These are phyloP conservation scores for Thymelicus lineola DNA, from an alignment of 2,888 invertebrate species.

Conservation along the genomic window DNA sequence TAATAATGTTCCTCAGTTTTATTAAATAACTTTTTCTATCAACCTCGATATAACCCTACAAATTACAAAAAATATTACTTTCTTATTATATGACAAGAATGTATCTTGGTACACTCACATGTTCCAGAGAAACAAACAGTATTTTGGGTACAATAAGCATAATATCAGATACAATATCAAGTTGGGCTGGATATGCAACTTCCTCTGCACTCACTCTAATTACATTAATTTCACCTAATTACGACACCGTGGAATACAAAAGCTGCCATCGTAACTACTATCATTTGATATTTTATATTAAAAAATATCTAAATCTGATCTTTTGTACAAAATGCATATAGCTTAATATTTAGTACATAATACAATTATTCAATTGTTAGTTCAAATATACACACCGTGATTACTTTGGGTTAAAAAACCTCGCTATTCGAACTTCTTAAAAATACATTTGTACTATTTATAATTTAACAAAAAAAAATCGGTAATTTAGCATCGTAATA, in stretches of 20 bases:
- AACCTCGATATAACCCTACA: no score
- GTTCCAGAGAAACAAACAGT: conserved; percentile 12
- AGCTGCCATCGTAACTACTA: conserved; percentile 64
- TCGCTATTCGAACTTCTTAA: conserved; percentile 58
- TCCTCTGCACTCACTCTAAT: conserved; percentile 71
- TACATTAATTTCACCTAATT: conserved; percentile 57
- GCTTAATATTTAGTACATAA: conserved; percentile 57
- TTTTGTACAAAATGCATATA: conserved; percentile 78
- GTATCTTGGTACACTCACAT: conserved; percentile 17
- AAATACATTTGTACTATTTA: conserved; percentile 81
- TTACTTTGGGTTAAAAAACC: conserved; percentile 44
- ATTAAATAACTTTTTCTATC: no score
- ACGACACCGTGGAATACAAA: conserved; percentile 69
- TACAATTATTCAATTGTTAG: conserved; percentile 55
- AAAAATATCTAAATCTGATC: conserved; percentile 72
- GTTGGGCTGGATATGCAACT: conserved; percentile 65
- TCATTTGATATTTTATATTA: conserved; percentile 63
- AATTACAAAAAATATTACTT: no score
- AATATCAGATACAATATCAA: conserved; percentile 68
- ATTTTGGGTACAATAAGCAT: conserved; percentile 57
- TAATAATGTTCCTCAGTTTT: no score
- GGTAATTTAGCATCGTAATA: conserved; percentile 42
- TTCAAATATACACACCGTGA: conserved; percentile 63
- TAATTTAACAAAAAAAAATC: conserved; percentile 63
- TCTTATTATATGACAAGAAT: background rate